These are phyloP conservation scores for Morpho achilles DNA, from an alignment of 2,888 invertebrate species.

Conservation along the genomic window DNA sequence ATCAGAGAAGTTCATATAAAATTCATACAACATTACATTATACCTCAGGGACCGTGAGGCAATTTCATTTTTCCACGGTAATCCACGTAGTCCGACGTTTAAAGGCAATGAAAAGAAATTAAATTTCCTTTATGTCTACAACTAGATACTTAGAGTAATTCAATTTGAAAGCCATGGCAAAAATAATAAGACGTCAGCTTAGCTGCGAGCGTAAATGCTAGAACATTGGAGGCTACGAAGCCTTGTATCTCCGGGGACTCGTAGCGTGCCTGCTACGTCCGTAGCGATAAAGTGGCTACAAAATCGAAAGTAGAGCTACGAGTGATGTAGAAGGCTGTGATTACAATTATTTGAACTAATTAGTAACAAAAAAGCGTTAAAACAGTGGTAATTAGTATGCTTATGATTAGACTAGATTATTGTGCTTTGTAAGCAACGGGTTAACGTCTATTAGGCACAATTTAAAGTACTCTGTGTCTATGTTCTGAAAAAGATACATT, in stretches of 20 bases:
- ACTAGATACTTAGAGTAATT: slow-evolving; percentile 31
- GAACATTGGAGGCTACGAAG: slow-evolving; percentile 57
- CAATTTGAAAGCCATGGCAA: slow-evolving; percentile 46
- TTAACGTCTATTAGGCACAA: too few species aligned
- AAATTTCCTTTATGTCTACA: slow-evolving; percentile 20
- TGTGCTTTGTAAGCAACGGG: too few species aligned
- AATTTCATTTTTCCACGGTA: slow-evolving; percentile 13
- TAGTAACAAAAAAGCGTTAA: too few species aligned
- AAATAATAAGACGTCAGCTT: slow-evolving; percentile 59
- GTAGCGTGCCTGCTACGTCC: slow-evolving; percentile 63
- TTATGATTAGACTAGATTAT: too few species aligned
- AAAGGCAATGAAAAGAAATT: slow-evolving; percentile 22
- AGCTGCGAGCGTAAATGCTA: slow-evolving; percentile 51
- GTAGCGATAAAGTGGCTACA: slow-evolving; percentile 64
- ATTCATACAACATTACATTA: neutral
- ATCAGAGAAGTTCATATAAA: neutral
- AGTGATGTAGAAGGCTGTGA: slow-evolving; percentile 28
- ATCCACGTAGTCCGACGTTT: slow-evolving; percentile 12
- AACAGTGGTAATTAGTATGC: too few species aligned
- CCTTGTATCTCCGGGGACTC: slow-evolving; percentile 60
- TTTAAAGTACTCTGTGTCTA: too few species aligned
- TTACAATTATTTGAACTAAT: slow-evolving; percentile 21
- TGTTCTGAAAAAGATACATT: too few species aligned
- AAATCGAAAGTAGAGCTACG: slow-evolving; percentile 54
- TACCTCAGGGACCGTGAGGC: slow-evolving; percentile 2